Percentiles rank a stretch among this genome's conserved stretches.
Evolutionary conservation across 2,888 invertebrate genomes (phyloP).

Genomic region (Dendrolimus pini): DNA sequence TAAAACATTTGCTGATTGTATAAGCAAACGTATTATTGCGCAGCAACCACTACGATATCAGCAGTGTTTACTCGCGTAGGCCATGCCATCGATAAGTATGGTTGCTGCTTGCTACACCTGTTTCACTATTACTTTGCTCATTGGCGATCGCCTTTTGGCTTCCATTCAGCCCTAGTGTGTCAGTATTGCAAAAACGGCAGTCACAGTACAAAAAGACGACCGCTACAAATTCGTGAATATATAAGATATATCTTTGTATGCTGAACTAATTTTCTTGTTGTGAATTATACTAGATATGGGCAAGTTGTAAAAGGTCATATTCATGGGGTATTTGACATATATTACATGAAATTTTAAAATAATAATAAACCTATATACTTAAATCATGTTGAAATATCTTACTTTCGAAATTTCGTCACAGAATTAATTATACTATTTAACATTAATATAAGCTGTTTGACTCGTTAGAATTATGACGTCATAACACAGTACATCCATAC

Average conservation of each 20-base stretch:
- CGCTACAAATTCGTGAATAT: not conserved
- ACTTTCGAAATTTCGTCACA: no score
- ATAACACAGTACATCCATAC: no score
- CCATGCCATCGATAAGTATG: not conserved
- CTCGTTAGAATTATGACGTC: no score
- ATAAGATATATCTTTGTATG: not conserved
- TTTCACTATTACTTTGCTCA: slow-evolving; percentile 23
- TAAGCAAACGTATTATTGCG: slow-evolving; percentile 1
- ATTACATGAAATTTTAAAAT: no score
- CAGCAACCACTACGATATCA: slow-evolving; percentile 1
- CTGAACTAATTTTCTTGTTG: not conserved
- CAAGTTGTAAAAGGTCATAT: no score
- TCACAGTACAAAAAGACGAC: slow-evolving; percentile 2
- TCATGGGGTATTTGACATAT: no score
- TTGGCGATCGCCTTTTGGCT: slow-evolving; percentile 19
- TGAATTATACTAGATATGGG: not conserved
- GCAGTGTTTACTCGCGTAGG: slow-evolving; percentile 1
- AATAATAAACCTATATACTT: no score
- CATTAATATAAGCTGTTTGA: no score
- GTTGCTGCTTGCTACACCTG: slow-evolving; percentile 25
- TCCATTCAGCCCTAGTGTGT: slow-evolving; percentile 20
- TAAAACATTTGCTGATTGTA: slow-evolving; percentile 1
- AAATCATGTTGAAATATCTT: no score
- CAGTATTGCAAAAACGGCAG: slow-evolving; percentile 15
- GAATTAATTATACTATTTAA: no score